Conservation (phyloP, 1,140 invertebrate species). For the Bombyx mori region DNA sequence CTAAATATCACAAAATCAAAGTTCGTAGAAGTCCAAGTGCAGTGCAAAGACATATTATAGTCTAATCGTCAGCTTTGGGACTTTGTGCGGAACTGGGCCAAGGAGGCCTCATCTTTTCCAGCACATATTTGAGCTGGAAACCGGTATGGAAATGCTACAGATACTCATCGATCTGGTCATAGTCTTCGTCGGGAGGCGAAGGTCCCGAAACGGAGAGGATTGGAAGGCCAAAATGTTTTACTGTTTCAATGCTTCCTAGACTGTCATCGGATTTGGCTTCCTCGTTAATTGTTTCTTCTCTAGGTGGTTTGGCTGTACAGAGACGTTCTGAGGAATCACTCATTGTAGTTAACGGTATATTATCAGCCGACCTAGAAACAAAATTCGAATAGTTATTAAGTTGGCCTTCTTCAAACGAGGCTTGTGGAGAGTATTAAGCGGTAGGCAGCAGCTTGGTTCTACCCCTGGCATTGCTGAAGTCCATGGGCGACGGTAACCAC, state of each 20-base stretch:
- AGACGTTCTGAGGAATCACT: slow-evolving; percentile 66
- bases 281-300: slow-evolving; percentile 56
- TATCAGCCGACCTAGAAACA: slow-evolving; percentile 67
- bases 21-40: slow-evolving; percentile 24
- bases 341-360: slow-evolving; percentile 72
- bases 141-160: slow-evolving; percentile 67
- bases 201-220: slow-evolving; percentile 83
- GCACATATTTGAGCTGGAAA: slow-evolving; percentile 64
- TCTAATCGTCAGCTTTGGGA: slow-evolving; percentile 30
- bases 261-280: slow-evolving; percentile 67
- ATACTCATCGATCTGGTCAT: slow-evolving; percentile 70
- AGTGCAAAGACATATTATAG: slow-evolving; percentile 14
- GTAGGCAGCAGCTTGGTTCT: no score
- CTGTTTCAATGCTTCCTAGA: slow-evolving; percentile 69
- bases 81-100: slow-evolving; percentile 56
- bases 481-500: no score
- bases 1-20: slow-evolving; percentile 25
- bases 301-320: slow-evolving; percentile 52
- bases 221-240: slow-evolving; percentile 79
- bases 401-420: no score
- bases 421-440: no score
- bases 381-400: background rate
- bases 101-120: slow-evolving; percentile 58
- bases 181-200: slow-evolving; percentile 80
- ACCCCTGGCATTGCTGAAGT: no score